A percentile compares a stretch with the other conserved stretches of the same genome.
Conservation (phyloP, 2,888 invertebrate species). For the Pristionchus exspectatus region DNA sequence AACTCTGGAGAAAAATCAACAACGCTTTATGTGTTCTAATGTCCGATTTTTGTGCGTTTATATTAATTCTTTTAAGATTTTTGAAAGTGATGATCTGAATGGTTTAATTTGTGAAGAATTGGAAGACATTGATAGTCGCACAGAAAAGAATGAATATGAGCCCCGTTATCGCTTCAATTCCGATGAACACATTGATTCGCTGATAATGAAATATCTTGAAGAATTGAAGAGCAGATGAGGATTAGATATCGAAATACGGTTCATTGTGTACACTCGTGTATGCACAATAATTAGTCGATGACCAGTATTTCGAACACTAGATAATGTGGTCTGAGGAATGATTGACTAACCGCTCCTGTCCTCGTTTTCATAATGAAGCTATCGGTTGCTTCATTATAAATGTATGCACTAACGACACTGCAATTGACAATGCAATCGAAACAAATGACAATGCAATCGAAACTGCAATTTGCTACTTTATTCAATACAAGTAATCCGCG, state of each 20-base stretch:
- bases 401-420: not conserved
- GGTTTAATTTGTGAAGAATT: not conserved
- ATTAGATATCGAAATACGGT: too few relatives aligned
- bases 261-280: too few relatives aligned
- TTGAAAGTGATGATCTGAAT: not conserved
- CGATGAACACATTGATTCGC: not conserved
- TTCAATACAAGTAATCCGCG: not conserved
- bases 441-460: too few relatives aligned
- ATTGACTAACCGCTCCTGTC: not conserved
- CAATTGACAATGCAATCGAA: too few relatives aligned
- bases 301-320: not conserved
- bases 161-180: not conserved
- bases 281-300: not conserved
- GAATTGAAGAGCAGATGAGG: not conserved
- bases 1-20: not conserved
- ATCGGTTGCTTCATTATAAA: not conserved
- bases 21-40: not conserved
- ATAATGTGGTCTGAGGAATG: not conserved
- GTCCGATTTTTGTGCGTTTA: not conserved
- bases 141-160: not conserved
- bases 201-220: not conserved
- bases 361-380: not conserved
- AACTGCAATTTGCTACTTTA: not conserved
- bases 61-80: not conserved
- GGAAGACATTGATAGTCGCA: not conserved